phyloP scores from a whole-genome alignment of 92 coral and sea anemone species.

The Virgularia gustaviana region DNA sequence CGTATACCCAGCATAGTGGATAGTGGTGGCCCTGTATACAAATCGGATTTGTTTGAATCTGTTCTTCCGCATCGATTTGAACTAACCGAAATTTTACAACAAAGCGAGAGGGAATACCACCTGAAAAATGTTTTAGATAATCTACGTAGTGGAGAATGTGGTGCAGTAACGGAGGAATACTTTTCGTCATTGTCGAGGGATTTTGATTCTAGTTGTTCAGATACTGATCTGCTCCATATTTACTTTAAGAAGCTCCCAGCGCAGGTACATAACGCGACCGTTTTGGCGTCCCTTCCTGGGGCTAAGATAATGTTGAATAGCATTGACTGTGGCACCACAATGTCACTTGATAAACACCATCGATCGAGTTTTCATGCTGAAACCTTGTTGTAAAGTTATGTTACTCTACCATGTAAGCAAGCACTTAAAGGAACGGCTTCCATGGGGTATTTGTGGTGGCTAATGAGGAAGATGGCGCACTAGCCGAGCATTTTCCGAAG shows the following conservation, averaged over 20 bases:
- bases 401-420: neutral
- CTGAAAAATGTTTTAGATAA: neutral
- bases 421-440: neutral
- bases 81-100: too few relatives aligned
- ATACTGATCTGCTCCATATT: neutral
- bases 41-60: too few relatives aligned
- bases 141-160: slow-evolving; percentile 4
- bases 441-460: too few relatives aligned
- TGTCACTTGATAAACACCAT: neutral
- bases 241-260: slow-evolving; percentile 1
- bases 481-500: slow-evolving; percentile 2
- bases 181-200: neutral
- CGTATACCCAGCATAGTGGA: neutral
- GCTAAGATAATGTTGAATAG: neutral
- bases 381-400: slow-evolving; percentile 6
- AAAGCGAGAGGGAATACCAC: too few relatives aligned
- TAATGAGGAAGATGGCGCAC: neutral
- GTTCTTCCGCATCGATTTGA: too few relatives aligned
- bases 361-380: neutral
- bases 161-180: neutral
- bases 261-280: neutral
- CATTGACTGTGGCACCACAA: too few relatives aligned
- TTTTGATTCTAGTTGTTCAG: neutral
- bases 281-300: slow-evolving; percentile 5
- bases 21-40: too few relatives aligned